These are phyloP conservation scores for Lampris megalopsis DNA, from an alignment of 2,113 vertebrate species.

Conservation along the genomic window DNA sequence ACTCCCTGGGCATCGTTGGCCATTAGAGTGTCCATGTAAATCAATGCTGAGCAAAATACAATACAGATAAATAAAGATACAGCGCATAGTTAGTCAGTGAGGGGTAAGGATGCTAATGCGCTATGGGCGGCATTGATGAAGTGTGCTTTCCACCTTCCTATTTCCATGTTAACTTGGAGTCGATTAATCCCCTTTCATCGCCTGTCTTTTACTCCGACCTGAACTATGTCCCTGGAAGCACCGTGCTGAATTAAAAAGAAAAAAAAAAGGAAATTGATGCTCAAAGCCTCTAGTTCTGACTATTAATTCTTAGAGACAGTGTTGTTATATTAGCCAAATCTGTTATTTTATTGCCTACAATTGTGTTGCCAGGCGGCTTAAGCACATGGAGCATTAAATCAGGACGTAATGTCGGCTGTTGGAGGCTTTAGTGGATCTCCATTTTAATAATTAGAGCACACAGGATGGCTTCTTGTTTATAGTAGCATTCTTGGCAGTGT, in stretches of 20 bases:
- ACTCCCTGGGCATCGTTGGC: neutral
- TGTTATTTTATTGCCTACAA: slow-evolving; percentile 21
- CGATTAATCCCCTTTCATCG: slow-evolving; percentile 22
- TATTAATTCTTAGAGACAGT: slow-evolving; percentile 45
- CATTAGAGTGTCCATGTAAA: slow-evolving; percentile 4
- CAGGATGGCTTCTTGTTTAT: neutral
- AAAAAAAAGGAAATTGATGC: slow-evolving; percentile 2
- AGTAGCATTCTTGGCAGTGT: neutral
- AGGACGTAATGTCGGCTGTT: neutral
- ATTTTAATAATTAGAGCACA: neutral
- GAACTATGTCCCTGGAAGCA: slow-evolving; percentile 27
- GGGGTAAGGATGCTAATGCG: neutral
- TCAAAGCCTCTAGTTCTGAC: slow-evolving; percentile 26
- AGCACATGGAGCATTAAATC: slow-evolving; percentile 21
- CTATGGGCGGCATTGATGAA: slow-evolving; percentile 47
- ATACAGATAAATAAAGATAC: slow-evolving; percentile 17
- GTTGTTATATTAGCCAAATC: slow-evolving; percentile 8
- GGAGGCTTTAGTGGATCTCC: neutral
- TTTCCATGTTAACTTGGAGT: slow-evolving; percentile 27
- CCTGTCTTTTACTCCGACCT: slow-evolving; percentile 32
- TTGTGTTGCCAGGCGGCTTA: slow-evolving; percentile 44
- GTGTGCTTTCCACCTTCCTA: slow-evolving; percentile 20
- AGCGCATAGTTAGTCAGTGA: neutral
- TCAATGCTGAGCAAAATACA: neutral
- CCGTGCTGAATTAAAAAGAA: neutral